These are phyloP conservation scores for Sinocyclocheilus rhinocerous DNA, from an alignment of 2,113 vertebrate species.

Conservation along the genomic window DNA sequence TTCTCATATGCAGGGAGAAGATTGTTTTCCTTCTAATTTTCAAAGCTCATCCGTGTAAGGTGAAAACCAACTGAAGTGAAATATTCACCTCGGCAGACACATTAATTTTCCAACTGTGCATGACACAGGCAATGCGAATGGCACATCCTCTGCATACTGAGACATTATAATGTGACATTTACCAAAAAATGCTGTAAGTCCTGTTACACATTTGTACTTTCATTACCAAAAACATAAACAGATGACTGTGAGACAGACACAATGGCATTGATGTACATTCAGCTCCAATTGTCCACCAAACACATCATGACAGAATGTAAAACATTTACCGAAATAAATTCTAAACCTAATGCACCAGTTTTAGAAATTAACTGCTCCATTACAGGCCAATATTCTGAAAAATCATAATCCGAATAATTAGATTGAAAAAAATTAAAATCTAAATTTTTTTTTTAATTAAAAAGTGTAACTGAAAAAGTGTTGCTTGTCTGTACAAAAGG, in stretches of 20 bases:
- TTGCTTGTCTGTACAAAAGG: too few species aligned
- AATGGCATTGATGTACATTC: background rate
- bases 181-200: too few species aligned
- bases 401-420: too few species aligned
- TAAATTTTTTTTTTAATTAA: too few species aligned
- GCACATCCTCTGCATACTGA: slow-evolving; percentile 20
- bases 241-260: too few species aligned
- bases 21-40: slow-evolving; percentile 29
- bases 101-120: slow-evolving; percentile 24
- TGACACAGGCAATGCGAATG: slow-evolving; percentile 1
- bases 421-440: too few species aligned
- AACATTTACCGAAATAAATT: background rate
- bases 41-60: background rate
- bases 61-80: slow-evolving; percentile 1
- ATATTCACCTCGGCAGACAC: slow-evolving; percentile 25
- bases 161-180: too few species aligned
- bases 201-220: too few species aligned
- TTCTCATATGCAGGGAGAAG: background rate
- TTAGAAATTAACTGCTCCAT: background rate
- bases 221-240: too few species aligned
- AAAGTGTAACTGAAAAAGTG: too few species aligned
- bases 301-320: background rate
- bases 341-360: background rate
- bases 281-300: background rate
- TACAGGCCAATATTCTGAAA: background rate